Conservation (phyloP, 2,888 invertebrate genomes). For the Antheraea assamensis region DNA sequence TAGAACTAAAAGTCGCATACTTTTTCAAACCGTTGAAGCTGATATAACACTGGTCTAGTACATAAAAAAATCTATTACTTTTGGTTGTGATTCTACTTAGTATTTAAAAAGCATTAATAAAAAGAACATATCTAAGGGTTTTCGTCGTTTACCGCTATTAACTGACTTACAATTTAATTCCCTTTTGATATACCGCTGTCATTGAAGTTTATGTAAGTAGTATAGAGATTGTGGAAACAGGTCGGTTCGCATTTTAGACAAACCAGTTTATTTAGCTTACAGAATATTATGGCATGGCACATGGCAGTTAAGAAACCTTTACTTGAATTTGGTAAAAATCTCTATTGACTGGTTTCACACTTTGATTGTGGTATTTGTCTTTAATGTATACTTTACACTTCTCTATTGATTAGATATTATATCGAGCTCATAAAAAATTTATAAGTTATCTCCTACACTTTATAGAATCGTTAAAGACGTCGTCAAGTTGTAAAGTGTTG, state of each 20-base stretch:
- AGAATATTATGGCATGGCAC: neutral
- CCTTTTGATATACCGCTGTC: neutral
- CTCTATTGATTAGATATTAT: constrained; percentile 18
- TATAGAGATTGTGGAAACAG: neutral
- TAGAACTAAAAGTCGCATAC: too few relatives aligned
- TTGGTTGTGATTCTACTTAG: too few relatives aligned
- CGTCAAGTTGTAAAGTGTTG: constrained; percentile 29
- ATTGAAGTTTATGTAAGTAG: neutral
- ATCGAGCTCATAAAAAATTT: constrained; percentile 30
- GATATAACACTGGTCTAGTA: too few relatives aligned
- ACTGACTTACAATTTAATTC: neutral
- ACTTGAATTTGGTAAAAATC: neutral
- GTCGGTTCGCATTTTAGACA: neutral
- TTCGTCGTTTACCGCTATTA: neutral
- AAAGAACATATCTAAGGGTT: too few relatives aligned
- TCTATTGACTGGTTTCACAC: neutral
- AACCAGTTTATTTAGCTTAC: neutral
- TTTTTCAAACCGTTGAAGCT: too few relatives aligned
- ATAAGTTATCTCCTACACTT: constrained; percentile 33
- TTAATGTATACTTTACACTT: neutral
- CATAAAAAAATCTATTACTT: too few relatives aligned
- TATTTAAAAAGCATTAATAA: too few relatives aligned
- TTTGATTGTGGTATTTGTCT: neutral
- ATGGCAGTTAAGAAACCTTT: neutral
- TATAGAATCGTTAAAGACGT: constrained; percentile 33